A percentile compares a stretch with the other conserved stretches of the same genome.
Evolutionary conservation across 2,888 invertebrate species (phyloP).

Genomic region (Empis livida): DNA sequence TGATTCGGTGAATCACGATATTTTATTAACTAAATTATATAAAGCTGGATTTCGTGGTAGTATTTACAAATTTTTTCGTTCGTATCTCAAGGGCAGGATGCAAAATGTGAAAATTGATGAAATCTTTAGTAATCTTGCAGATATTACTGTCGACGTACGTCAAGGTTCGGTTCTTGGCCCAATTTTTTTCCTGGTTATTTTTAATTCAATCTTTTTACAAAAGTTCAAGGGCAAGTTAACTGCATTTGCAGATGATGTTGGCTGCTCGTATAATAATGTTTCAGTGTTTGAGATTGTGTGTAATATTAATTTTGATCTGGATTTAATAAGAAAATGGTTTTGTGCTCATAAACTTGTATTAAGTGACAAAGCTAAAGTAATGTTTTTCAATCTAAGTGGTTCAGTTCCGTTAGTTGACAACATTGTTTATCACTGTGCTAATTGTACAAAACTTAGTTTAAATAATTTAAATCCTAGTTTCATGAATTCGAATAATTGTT

Average conservation of each 20-base stretch:
- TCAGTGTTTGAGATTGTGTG: not conserved
- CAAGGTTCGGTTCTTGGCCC: not conserved
- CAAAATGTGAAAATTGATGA: conserved; percentile 1
- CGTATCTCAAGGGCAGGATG: not conserved
- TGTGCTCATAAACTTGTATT: not conserved
- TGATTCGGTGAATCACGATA: not conserved
- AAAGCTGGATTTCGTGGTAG: conserved; percentile 1
- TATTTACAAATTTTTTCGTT: not conserved
- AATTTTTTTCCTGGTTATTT: not conserved
- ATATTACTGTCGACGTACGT: not conserved
- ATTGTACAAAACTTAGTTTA: conserved; percentile 1
- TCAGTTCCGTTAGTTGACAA: not conserved
- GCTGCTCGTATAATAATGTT: not conserved
- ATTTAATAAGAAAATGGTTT: conserved; percentile 1
- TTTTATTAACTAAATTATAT: not conserved
- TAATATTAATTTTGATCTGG: not conserved
- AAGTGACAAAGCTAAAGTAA: conserved; percentile 1
- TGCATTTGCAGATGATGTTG: conserved; percentile 2
- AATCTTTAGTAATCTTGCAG: not conserved
- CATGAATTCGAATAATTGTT: not conserved
- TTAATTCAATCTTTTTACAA: not conserved
- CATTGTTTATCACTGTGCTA: not conserved
- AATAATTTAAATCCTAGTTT: not conserved
- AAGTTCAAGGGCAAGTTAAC: not conserved
- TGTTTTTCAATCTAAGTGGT: not conserved